phyloP scores from a whole-genome alignment of 2,888 invertebrate species.

The Melieria picta region DNA sequence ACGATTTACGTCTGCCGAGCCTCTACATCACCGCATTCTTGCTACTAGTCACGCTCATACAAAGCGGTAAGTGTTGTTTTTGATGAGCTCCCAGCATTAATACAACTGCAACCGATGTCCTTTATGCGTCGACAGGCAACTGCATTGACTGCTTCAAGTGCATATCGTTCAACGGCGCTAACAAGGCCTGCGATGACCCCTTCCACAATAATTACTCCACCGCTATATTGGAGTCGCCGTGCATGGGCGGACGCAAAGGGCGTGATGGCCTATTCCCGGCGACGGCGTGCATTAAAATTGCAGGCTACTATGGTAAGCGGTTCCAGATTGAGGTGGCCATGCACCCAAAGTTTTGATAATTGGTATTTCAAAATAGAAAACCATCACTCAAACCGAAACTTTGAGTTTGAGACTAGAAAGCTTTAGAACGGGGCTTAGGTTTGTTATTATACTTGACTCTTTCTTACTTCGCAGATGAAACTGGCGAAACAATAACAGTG shows the following conservation, averaged over 20 bases:
- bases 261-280: slow-evolving; percentile 95
- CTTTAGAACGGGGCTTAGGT: no score
- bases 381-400: not conserved
- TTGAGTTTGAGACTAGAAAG: no score
- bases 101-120: not conserved
- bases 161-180: slow-evolving; percentile 88
- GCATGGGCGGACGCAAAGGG: slow-evolving; percentile 93
- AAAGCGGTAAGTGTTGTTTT: not conserved
- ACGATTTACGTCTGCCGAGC: not conserved
- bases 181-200: slow-evolving; percentile 91
- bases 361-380: not conserved
- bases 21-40: not conserved
- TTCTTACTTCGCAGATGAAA: slow-evolving; percentile 72
- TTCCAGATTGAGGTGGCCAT: not conserved
- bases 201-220: slow-evolving; percentile 92
- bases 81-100: no score
- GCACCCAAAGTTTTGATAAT: no score
- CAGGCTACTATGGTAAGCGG: slow-evolving; percentile 83
- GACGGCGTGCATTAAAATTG: slow-evolving; percentile 95
- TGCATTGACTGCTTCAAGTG: slow-evolving; percentile 97
- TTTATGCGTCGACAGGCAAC: slow-evolving; percentile 62
- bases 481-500: slow-evolving; percentile 84
- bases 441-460: no score
- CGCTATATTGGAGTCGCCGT: slow-evolving; percentile 87
- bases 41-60: not conserved